Evolutionary conservation across 2,888 invertebrate species (phyloP).

Genomic region (Nemurella pictetii): DNA sequence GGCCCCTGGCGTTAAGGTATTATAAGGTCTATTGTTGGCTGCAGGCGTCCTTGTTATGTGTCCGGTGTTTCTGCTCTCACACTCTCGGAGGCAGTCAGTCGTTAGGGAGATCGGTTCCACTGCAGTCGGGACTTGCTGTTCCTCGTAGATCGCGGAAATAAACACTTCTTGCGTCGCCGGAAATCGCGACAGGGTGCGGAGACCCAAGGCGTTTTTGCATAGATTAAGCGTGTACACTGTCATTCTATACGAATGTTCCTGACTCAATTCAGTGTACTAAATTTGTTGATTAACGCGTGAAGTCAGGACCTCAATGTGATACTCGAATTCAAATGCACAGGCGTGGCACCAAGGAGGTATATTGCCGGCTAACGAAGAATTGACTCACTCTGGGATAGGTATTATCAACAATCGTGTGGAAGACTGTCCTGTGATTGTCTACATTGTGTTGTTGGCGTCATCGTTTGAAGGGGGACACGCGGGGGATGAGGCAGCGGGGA

Average conservation of each 20-base stretch:
- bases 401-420: neutral
- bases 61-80: constrained; percentile 12
- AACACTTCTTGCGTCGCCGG: neutral
- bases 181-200: neutral
- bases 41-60: constrained; percentile 11
- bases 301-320: neutral
- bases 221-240: too few species aligned
- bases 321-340: neutral
- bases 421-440: neutral
- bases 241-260: neutral
- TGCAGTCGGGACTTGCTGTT: neutral
- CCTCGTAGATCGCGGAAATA: neutral
- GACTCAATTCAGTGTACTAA: too few species aligned
- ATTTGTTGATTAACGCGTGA: neutral
- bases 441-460: neutral
- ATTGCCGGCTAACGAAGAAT: neutral
- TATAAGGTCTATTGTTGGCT: constrained; percentile 13
- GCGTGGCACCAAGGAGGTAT: neutral
- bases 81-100: neutral
- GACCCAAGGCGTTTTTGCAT: too few species aligned
- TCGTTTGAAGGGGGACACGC: neutral
- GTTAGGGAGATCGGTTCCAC: neutral
- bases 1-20: neutral
- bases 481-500: neutral
- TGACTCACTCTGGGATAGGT: neutral